phyloP scores from a whole-genome alignment of 2,888 invertebrate species.

The Agrotis ipsilon region DNA sequence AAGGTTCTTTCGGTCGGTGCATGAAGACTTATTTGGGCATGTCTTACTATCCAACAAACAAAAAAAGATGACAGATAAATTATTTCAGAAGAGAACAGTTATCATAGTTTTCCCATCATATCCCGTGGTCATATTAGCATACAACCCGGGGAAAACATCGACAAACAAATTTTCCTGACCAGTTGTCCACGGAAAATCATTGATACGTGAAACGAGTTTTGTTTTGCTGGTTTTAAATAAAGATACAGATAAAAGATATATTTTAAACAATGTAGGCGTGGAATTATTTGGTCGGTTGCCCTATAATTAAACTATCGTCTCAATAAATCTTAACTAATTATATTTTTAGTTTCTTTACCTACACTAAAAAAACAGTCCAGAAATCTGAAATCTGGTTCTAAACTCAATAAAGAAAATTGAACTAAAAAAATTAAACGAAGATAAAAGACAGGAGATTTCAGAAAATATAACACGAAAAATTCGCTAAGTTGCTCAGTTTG shows the following conservation, averaged over 20 bases:
- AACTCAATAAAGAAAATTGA: not conserved
- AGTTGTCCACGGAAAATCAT: constrained; percentile 26
- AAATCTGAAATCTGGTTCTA: not conserved
- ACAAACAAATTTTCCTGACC: constrained; percentile 3
- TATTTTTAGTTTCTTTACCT: not conserved
- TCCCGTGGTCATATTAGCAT: constrained; percentile 7
- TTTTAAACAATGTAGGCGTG: not conserved
- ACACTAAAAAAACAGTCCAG: not conserved
- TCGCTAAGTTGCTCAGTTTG: constrained; percentile 25
- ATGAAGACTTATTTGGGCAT: too few species aligned
- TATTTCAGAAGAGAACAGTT: not conserved
- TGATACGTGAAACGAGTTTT: constrained; percentile 22
- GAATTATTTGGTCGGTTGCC: not conserved
- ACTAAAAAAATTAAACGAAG: not conserved
- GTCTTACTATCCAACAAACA: too few species aligned
- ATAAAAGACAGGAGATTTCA: constrained; percentile 19
- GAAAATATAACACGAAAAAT: constrained; percentile 29
- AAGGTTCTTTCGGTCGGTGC: too few species aligned
- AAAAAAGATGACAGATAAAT: not conserved
- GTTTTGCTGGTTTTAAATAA: constrained; percentile 7
- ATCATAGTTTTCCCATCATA: not conserved
- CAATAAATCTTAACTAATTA: not conserved
- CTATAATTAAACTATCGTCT: not conserved
- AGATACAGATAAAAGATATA: not conserved
- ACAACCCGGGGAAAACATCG: not conserved